Base-by-base conservation (phyloP, 2,888 invertebrate species). In the Eupithecia inturbata region DNA sequence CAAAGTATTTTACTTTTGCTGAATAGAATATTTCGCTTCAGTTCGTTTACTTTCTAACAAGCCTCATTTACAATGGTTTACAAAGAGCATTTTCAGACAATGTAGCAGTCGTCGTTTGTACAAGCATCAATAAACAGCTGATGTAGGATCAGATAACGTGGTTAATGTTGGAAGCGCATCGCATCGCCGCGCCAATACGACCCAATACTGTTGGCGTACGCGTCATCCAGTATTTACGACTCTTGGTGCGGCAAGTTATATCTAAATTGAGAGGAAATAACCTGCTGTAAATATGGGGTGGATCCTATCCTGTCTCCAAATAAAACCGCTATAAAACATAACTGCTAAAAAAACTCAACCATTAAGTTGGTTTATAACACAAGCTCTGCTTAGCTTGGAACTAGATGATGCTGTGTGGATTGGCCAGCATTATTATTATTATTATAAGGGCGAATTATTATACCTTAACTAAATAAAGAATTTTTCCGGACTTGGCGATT, bases 141-240 rank as follows among this genome's bases (percentile, higher is more conserved):
- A 83, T 83, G 79, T 81, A 75, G 78, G 78, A 78, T 81, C 78
- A 80, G 84, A 83, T 86, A 85, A 83, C 82, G 82, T 82, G 82
- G 86, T 86, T 82, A 84, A 83, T 83, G 79, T 80, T 78, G 72
- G 60, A 74, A 72, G 66, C 64, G 71, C 60, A 82, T 80, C 80
- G 82, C 70, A 66, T 22, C 63, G 28, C 64, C 68, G 68, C 67
- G 72, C 31, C 63, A 64, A 64, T 64, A 64, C 9, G 10, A n/a
- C 9, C 70, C 75, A 76, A 76, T 71, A 82, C 81, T 82, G 83
- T 82, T 76, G 78, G 73, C 77, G 72, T 76, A 73, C 79, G 71
- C 78, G 82, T 85, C 85, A 86, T 87, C 84, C 82, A 78, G 81
- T 84, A 89, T 89, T 87, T 87, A 90, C 83, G 85, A 83, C 81